phyloP scores from a whole-genome alignment of 2,888 invertebrate species.

The Incurvaria masculella region DNA sequence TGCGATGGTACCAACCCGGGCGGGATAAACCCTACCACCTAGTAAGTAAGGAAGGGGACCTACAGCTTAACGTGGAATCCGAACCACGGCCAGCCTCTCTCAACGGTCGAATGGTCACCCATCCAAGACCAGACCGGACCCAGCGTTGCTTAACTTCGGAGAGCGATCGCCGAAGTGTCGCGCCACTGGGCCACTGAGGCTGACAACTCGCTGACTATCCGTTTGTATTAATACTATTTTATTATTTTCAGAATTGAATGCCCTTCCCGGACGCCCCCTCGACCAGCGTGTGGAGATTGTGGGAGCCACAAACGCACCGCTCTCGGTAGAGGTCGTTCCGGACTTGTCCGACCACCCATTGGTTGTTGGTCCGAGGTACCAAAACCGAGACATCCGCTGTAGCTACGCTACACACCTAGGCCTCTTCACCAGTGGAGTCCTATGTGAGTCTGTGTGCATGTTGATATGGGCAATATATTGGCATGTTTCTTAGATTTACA shows the following conservation, averaged over 20 bases:
- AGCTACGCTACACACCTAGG: constrained; percentile 60
- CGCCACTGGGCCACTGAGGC: too few species aligned
- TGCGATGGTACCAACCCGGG: too few species aligned
- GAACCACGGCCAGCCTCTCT: too few species aligned
- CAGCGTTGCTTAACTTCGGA: too few species aligned
- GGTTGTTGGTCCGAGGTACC: constrained; percentile 74
- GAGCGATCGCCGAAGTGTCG: too few species aligned
- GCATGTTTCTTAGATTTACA: too few species aligned
- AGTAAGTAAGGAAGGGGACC: too few species aligned
- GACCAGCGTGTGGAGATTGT: constrained; percentile 59
- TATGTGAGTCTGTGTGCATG: constrained; percentile 59
- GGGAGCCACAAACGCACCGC: constrained; percentile 58
- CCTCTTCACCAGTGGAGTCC: constrained; percentile 67
- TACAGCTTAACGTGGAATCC: too few species aligned
- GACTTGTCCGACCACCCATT: constrained; percentile 74
- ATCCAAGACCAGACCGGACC: too few species aligned
- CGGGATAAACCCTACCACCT: too few species aligned
- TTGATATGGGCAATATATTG: too few species aligned
- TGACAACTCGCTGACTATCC: background rate
- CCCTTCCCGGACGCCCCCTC: constrained; percentile 59
- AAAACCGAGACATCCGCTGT: constrained; percentile 62
- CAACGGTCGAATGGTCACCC: too few species aligned
- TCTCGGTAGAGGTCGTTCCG: constrained; percentile 55
- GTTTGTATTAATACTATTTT: background rate
- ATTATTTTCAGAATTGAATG: constrained; percentile 63